A percentile compares a stretch with the other conserved stretches of the same genome.
These are phyloP conservation scores for Motacilla tschutschensis DNA, from an alignment of 2,113 vertebrate genomes.

Conservation along the genomic window DNA sequence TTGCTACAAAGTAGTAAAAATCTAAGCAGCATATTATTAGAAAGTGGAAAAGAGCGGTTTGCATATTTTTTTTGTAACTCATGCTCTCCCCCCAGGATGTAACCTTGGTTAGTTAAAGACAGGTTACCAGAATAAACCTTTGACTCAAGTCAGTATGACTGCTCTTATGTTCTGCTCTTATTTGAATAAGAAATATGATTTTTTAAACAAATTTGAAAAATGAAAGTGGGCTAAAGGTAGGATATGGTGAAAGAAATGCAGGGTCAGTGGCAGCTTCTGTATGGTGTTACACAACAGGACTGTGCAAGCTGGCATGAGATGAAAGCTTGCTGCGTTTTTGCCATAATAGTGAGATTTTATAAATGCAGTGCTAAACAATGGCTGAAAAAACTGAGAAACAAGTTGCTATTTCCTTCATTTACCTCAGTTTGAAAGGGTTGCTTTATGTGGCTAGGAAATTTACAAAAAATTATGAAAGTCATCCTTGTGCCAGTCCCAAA, in stretches of 20 bases:
- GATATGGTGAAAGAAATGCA: constrained; percentile 12
- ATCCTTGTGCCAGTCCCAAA: neutral
- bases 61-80: neutral
- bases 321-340: neutral
- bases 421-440: neutral
- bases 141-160: neutral
- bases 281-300: constrained; percentile 7
- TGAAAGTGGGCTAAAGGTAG: constrained; percentile 43
- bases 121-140: neutral
- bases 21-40: neutral
- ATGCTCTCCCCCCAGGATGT: neutral
- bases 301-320: neutral
- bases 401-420: neutral
- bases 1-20: neutral
- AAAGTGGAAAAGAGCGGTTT: neutral
- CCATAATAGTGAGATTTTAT: neutral
- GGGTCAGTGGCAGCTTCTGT: neutral
- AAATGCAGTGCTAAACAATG: neutral
- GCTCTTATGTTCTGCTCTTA: neutral
- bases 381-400: neutral
- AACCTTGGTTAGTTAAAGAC: neutral
- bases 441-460: neutral
- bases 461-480: neutral
- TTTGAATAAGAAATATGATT: constrained; percentile 6
- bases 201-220: neutral